phyloP scores from a whole-genome alignment of 2,888 invertebrate species.

The Epistrophe grossulariae region DNA sequence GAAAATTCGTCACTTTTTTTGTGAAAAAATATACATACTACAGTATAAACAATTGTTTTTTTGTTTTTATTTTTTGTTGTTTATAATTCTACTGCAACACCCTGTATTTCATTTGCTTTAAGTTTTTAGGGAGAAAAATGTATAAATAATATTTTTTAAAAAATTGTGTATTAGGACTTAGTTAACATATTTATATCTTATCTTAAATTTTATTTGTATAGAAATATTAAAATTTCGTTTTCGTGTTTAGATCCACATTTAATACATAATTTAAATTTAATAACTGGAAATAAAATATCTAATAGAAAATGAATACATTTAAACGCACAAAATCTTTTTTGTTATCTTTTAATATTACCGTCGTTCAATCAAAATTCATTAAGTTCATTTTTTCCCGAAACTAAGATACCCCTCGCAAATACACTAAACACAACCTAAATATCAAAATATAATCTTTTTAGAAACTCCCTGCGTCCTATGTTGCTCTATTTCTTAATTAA shows the following conservation, averaged over 20 bases:
- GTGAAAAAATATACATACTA: neutral
- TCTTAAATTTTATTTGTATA: slow-evolving; percentile 2
- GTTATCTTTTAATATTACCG: neutral
- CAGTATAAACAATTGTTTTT: neutral
- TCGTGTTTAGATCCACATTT: neutral
- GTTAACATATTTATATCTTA: neutral
- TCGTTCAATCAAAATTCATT: too few relatives aligned
- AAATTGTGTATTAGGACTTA: slow-evolving; percentile 12
- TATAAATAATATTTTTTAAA: neutral
- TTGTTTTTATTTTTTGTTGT: neutral
- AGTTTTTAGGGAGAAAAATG: neutral
- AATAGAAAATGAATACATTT: neutral
- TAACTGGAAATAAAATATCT: neutral
- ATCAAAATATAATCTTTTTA: too few relatives aligned
- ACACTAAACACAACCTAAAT: too few relatives aligned
- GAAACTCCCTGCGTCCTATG: too few relatives aligned
- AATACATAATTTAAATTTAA: neutral
- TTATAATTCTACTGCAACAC: slow-evolving; percentile 5
- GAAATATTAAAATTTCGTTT: neutral
- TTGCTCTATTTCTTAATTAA: too few relatives aligned
- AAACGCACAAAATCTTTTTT: neutral
- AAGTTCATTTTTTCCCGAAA: too few relatives aligned
- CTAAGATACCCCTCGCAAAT: too few relatives aligned
- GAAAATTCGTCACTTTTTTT: neutral
- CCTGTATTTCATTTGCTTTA: slow-evolving; percentile 24